Percentiles rank a stretch among this genome's conserved stretches.
phyloP scores from a whole-genome alignment of 2,888 invertebrate species.

The Erpobdella octoculata region DNA sequence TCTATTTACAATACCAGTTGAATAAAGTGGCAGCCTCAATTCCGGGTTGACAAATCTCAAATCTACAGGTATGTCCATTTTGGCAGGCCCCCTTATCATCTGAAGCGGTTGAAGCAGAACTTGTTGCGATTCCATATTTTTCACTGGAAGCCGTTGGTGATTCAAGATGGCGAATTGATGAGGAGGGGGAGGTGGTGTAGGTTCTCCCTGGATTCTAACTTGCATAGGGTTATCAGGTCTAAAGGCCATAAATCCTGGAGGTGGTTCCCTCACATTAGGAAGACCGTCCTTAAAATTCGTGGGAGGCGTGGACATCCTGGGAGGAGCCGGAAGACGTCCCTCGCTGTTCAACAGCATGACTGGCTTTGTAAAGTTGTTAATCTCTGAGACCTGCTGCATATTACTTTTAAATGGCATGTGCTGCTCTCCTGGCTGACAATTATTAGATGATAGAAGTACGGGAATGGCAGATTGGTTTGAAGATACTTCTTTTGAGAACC shows the following conservation, averaged over 20 bases:
- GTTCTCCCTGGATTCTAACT: not conserved
- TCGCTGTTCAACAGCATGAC: not conserved
- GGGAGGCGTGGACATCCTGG: not conserved
- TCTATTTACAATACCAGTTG: not conserved
- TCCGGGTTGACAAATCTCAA: conserved; percentile 13
- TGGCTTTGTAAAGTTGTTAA: not conserved
- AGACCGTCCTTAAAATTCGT: not conserved
- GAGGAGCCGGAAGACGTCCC: not conserved
- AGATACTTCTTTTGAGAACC: not conserved
- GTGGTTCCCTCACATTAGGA: conserved; percentile 12
- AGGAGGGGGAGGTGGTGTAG: not conserved
- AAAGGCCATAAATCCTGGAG: not conserved
- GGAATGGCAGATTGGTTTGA: conserved; percentile 17
- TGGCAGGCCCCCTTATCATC: not conserved
- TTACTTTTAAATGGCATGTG: not conserved
- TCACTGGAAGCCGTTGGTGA: not conserved
- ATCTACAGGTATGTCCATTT: conserved; percentile 17
- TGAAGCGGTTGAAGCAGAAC: not conserved
- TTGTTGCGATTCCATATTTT: conserved; percentile 8
- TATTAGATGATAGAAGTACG: conserved; percentile 4
- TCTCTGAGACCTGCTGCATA: not conserved
- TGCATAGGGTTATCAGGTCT: not conserved
- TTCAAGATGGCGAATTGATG: conserved; percentile 1
- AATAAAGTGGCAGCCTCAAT: not conserved
- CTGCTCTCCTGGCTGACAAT: not conserved